These are phyloP conservation scores for Brotula barbata DNA, from an alignment of 2,797 vertebrate genomes.

Conservation along the genomic window DNA sequence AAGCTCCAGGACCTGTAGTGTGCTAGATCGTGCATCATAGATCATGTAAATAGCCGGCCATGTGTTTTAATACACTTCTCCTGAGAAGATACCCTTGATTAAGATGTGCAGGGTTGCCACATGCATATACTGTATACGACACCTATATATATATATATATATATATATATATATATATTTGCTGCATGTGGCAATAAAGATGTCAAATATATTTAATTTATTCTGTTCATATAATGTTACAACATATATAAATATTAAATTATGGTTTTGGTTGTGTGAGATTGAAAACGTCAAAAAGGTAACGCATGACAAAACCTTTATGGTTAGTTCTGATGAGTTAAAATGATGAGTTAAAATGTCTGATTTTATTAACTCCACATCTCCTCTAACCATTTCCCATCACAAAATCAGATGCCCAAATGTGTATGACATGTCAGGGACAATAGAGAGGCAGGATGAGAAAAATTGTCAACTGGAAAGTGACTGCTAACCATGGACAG, in stretches of 20 bases:
- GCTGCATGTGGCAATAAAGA: conserved; percentile 51
- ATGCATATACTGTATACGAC: conserved; percentile 29
- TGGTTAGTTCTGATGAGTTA: conserved; percentile 3
- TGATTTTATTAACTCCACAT: too few species aligned
- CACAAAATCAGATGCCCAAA: conserved; percentile 26
- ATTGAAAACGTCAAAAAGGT: neutral
- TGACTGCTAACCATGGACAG: conserved; percentile 46
- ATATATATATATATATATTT: conserved; percentile 68
- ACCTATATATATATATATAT: conserved; percentile 21
- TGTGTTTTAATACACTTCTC: conserved; percentile 28
- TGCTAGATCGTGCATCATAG: too few species aligned
- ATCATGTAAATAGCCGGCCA: too few species aligned
- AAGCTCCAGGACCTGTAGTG: too few species aligned
- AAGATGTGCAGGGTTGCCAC: conserved; percentile 37
- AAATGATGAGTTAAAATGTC: too few species aligned
- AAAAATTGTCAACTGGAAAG: conserved; percentile 64
- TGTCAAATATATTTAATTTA: conserved; percentile 55
- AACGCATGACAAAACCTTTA: neutral
- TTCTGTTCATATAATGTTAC: conserved; percentile 28
- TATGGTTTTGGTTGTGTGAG: conserved; percentile 20
- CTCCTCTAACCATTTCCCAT: conserved; percentile 8
- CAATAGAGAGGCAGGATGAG: conserved; percentile 33
- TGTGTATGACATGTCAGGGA: conserved; percentile 32
- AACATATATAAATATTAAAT: conserved; percentile 44
- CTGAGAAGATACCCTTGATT: conserved; percentile 31